These are phyloP conservation scores for Morus bassanus DNA, from an alignment of 2,797 vertebrate genomes.

Conservation along the genomic window DNA sequence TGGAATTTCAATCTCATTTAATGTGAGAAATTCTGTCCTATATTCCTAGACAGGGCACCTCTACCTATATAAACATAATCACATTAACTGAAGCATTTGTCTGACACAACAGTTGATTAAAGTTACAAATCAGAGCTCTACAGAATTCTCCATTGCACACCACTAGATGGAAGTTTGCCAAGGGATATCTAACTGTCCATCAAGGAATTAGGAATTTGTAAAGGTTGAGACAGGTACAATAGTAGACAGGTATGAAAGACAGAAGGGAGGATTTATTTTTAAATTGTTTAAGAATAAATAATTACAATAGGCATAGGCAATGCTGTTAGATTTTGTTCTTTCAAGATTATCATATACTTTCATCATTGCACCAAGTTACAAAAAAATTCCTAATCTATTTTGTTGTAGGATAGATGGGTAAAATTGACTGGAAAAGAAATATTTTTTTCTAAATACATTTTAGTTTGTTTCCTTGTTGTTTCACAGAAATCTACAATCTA, in stretches of 20 bases:
- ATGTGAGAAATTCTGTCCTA: not conserved
- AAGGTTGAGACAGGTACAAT: not conserved
- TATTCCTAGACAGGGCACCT: not conserved
- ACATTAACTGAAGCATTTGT: not conserved
- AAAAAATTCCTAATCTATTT: not conserved
- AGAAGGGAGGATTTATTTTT: not conserved
- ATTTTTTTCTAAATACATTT: not conserved
- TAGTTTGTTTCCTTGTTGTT: not conserved
- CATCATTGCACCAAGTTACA: not conserved
- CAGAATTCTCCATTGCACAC: not conserved
- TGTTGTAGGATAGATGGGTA: not conserved
- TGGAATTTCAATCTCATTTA: not conserved
- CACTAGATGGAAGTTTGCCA: not conserved
- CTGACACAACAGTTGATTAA: not conserved
- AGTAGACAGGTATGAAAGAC: not conserved
- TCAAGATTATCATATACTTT: not conserved
- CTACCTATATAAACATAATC: not conserved
- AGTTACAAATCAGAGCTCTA: not conserved
- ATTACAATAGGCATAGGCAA: not conserved
- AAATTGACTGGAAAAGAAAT: not conserved
- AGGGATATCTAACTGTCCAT: not conserved
- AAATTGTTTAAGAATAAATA: not conserved
- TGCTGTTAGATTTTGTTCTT: not conserved
- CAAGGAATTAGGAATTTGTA: not conserved
- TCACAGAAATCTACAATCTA: not conserved